Evolutionary conservation across 1,140 invertebrate species (phyloP).

Genomic region (Mizuhopecten yessoensis): DNA sequence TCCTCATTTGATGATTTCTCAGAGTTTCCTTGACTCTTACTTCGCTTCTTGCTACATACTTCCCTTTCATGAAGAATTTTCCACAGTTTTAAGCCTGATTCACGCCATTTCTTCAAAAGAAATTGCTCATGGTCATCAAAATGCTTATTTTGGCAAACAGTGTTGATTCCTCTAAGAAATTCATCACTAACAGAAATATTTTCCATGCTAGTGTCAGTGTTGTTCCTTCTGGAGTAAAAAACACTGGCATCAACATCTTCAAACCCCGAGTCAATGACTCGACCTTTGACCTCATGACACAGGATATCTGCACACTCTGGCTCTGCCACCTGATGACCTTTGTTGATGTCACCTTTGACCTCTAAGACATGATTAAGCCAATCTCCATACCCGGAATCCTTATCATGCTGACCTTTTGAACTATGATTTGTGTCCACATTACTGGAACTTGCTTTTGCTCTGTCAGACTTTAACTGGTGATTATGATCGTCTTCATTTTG

Average conservation of each 20-base stretch:
- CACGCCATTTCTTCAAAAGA: not conserved
- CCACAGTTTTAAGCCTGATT: not conserved
- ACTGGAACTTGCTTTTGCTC: not conserved
- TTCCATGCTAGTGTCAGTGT: not conserved
- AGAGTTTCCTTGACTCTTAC: not conserved
- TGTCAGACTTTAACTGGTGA: not conserved
- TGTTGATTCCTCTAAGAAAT: constrained; percentile 25
- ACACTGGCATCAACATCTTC: not conserved
- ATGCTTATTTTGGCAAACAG: constrained; percentile 1
- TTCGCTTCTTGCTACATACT: not conserved
- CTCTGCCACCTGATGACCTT: not conserved
- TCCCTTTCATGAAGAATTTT: constrained; percentile 27
- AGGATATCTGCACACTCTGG: not conserved
- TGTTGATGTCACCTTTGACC: not conserved
- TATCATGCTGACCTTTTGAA: not conserved
- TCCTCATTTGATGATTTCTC: not conserved
- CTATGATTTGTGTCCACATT: not conserved
- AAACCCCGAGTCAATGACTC: not conserved
- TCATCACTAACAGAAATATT: not conserved
- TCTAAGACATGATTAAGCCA: not conserved
- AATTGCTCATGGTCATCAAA: constrained; percentile 12
- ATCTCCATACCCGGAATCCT: not conserved
- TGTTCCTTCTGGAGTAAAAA: not conserved
- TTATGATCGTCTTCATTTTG: not conserved
- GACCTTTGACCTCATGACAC: not conserved